These are phyloP conservation scores for Drosophila willistoni DNA, from an alignment of 1,140 invertebrate species.

Conservation along the genomic window DNA sequence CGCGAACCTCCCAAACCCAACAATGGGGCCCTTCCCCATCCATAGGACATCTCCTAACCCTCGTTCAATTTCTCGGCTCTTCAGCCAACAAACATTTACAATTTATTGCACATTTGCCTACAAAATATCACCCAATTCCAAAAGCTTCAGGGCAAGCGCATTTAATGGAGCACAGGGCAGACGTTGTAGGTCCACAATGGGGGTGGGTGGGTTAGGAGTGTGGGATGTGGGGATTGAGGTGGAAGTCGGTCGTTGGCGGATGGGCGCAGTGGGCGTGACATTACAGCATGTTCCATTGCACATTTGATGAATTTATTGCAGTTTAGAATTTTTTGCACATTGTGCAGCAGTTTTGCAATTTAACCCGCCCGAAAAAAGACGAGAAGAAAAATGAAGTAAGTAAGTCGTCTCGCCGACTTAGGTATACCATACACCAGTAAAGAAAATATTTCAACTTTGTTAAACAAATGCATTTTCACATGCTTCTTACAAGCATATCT, in stretches of 20 bases:
- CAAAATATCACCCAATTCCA: conserved; percentile 78
- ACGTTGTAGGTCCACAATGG: conserved; percentile 7
- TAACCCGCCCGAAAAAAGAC: conserved; percentile 14
- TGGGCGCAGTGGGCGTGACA: conserved; percentile 68
- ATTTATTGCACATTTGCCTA: conserved; percentile 82
- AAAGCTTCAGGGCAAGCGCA: conserved; percentile 37
- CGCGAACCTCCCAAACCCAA: conserved; percentile 11
- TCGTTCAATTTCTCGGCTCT: conserved; percentile 13
- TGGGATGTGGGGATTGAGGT: too few species aligned
- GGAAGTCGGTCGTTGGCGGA: too few species aligned
- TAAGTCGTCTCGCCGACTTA: too few species aligned
- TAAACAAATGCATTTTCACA: too few species aligned
- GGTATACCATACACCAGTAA: too few species aligned
- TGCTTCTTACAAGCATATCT: too few species aligned
- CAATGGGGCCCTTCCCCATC: not conserved
- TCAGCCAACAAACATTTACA: conserved; percentile 72
- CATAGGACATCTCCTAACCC: conserved; percentile 3
- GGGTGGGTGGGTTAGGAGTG: not conserved
- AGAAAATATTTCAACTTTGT: too few species aligned
- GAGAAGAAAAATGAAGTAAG: conserved; percentile 26
- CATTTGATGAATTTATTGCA: conserved; percentile 83
- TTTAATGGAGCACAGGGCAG: conserved; percentile 57
- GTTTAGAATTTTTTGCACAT: conserved; percentile 81
- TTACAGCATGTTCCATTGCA: conserved; percentile 82
- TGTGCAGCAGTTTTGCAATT: conserved; percentile 69